Conservation (phyloP, 2,113 vertebrate genomes). For the Grammomys surdaster region DNA sequence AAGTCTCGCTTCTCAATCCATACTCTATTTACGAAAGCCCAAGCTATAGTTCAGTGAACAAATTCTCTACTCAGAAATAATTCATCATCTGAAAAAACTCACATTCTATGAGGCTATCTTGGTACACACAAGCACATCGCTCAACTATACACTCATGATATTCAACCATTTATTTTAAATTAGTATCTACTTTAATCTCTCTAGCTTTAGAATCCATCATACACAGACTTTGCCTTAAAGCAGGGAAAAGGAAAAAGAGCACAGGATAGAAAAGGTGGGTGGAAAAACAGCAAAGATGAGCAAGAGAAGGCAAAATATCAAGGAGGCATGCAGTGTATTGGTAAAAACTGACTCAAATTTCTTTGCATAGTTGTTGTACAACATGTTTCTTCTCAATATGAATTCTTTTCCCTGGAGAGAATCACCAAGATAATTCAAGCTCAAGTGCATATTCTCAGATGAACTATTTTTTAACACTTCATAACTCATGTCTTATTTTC, state of each 20-base stretch:
- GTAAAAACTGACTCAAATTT: not conserved
- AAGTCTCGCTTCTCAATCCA: not conserved
- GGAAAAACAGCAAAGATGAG: not conserved
- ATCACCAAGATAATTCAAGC: conserved; percentile 11
- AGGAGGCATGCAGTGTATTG: not conserved
- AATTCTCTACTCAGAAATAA: not conserved
- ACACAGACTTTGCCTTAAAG: conserved; percentile 32
- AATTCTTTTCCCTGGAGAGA: conserved; percentile 58
- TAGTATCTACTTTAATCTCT: conserved; percentile 4
- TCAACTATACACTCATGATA: not conserved
- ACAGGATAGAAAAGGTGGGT: not conserved
- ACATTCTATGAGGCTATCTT: not conserved
- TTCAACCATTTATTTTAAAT: conserved; percentile 34
- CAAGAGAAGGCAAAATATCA: not conserved
- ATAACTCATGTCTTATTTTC: not conserved
- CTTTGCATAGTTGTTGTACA: not conserved
- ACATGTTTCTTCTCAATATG: not conserved
- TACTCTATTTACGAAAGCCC: not conserved
- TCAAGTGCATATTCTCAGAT: conserved; percentile 1
- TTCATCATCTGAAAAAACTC: not conserved
- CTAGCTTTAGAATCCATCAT: not conserved
- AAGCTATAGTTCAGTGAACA: not conserved
- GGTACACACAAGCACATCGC: not conserved
- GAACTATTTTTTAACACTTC: not conserved
- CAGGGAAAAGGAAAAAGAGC: not conserved